These are phyloP conservation scores for Eclectus roratus DNA, from an alignment of 2,113 vertebrate species.

Conservation along the genomic window DNA sequence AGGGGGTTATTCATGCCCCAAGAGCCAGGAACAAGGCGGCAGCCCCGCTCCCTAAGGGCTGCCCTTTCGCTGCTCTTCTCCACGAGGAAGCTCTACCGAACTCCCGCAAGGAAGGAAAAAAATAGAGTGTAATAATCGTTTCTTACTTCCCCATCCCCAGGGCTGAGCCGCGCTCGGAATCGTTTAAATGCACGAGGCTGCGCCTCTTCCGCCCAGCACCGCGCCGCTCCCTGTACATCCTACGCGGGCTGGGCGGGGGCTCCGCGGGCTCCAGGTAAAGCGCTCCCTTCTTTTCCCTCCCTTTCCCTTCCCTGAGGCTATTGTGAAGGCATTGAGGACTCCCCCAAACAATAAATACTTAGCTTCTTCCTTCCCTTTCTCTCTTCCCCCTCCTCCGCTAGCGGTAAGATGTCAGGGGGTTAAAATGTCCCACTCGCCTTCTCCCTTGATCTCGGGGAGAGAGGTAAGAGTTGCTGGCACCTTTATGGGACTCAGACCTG, in stretches of 20 bases:
- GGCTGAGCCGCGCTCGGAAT: neutral
- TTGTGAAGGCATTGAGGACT: neutral
- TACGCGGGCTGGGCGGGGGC: neutral
- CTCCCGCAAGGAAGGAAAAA: neutral
- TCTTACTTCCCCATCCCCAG: neutral
- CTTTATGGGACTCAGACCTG: slow-evolving; percentile 60
- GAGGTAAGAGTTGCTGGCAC: slow-evolving; percentile 52
- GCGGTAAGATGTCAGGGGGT: slow-evolving; percentile 39
- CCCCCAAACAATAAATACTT: neutral
- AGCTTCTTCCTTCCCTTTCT: neutral
- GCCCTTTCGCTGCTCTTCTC: neutral
- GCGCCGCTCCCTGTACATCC: neutral
- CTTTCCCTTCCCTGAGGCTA: neutral
- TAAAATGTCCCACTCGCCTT: slow-evolving; percentile 15
- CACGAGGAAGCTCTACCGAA: neutral
- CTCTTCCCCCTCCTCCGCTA: neutral
- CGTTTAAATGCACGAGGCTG: neutral
- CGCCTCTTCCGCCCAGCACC: accelerated
- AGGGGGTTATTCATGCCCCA: neutral
- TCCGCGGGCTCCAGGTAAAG: neutral
- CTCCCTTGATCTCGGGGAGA: slow-evolving; percentile 56
- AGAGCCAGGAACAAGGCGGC: neutral
- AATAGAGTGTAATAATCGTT: neutral
- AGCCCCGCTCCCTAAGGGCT: neutral
- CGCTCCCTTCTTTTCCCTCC: neutral